phyloP scores from a whole-genome alignment of 1,140 invertebrate genomes.

The Bombus superbus region DNA sequence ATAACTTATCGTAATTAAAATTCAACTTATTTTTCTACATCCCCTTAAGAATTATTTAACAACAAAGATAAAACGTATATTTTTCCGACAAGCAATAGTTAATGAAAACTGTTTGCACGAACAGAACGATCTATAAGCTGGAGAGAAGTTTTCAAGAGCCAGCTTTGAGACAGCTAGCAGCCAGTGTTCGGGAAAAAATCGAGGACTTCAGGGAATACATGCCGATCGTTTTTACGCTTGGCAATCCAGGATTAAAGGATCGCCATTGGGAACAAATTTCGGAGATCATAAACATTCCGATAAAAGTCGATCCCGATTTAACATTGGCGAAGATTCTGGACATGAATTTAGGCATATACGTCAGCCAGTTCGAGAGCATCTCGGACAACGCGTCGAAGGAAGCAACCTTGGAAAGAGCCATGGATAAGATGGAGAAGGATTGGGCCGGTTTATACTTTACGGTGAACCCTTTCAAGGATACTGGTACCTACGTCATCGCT shows the following conservation, averaged over 20 bases:
- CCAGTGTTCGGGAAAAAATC: constrained; percentile 88
- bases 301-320: constrained; percentile 92
- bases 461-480: constrained; percentile 91
- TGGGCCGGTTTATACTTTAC: constrained; percentile 94
- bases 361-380: constrained; percentile 94
- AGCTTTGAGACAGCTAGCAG: constrained; percentile 85
- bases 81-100: neutral
- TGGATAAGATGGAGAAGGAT: constrained; percentile 95
- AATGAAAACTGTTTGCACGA: neutral
- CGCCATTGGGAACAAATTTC: constrained; percentile 97
- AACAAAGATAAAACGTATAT: neutral
- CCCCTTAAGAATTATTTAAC: neutral
- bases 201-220: constrained; percentile 95
- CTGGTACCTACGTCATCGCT: constrained; percentile 94
- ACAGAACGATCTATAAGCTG: constrained; percentile 92
- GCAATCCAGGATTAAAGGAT: constrained; percentile 95
- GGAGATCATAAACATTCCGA: constrained; percentile 94
- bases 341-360: constrained; percentile 93
- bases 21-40: neutral
- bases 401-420: constrained; percentile 93
- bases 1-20: neutral
- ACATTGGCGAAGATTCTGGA: constrained; percentile 94
- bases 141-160: constrained; percentile 93
- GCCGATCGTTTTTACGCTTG: constrained; percentile 94
- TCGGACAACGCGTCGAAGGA: constrained; percentile 97